Evolutionary conservation across 2,888 invertebrate species (phyloP).

Genomic region (Scaptomyza parva): DNA sequence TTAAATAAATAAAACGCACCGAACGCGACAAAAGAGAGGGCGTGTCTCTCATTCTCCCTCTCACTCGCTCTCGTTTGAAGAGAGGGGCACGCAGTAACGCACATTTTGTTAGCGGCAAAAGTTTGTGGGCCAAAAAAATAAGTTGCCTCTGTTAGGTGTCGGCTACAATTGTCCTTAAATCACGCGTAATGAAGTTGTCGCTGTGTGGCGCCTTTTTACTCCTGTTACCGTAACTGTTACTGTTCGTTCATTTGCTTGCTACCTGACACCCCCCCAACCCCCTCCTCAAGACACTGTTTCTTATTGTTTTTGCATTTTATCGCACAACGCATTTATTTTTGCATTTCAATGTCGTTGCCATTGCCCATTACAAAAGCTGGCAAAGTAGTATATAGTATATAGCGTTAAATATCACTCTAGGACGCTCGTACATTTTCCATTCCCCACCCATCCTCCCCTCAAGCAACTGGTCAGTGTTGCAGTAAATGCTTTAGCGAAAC

Average conservation of each 20-base stretch:
- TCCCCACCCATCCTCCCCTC: neutral
- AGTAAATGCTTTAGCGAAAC: conserved; percentile 11
- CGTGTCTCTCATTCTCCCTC: conserved; percentile 5
- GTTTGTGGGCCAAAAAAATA: conserved; percentile 36
- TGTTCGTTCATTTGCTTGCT: conserved; percentile 2
- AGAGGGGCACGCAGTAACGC: too few species aligned
- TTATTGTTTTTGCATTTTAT: conserved; percentile 81
- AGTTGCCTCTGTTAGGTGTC: conserved; percentile 63
- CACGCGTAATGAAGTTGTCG: conserved; percentile 83
- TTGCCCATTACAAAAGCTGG: conserved; percentile 37
- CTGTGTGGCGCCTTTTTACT: conserved; percentile 36
- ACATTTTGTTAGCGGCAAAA: conserved; percentile 50
- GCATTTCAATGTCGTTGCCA: conserved; percentile 71
- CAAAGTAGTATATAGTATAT: too few species aligned
- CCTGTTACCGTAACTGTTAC: conserved; percentile 32
- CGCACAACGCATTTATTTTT: conserved; percentile 78
- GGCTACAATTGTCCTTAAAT: conserved; percentile 82
- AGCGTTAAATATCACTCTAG: neutral
- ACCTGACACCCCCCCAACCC: neutral
- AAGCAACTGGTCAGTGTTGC: neutral
- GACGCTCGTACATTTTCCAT: too few species aligned
- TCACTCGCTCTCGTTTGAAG: neutral
- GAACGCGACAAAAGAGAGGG: conserved; percentile 34
- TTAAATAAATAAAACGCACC: conserved; percentile 82
- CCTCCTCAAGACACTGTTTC: conserved; percentile 14